phyloP scores from a whole-genome alignment of 1,140 invertebrate species.

The Drosophila sturtevanti region DNA sequence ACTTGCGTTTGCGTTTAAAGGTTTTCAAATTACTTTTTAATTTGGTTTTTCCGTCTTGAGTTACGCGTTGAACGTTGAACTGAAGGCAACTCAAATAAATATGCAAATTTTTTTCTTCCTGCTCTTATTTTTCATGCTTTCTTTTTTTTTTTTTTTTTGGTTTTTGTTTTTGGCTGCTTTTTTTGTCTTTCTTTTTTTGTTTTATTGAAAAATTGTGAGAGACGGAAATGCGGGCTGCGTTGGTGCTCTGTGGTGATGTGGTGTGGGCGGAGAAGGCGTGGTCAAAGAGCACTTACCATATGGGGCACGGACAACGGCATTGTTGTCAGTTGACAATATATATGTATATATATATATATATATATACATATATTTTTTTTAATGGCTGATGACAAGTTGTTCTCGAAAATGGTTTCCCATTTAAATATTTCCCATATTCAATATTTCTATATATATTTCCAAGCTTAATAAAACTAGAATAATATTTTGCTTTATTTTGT shows the following conservation, averaged over 20 bases:
- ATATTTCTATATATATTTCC: too few species aligned
- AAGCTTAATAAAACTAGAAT: too few species aligned
- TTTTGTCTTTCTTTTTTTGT: not conserved
- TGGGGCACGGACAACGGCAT: not conserved
- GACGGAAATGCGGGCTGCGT: not conserved
- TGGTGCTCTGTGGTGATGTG: not conserved
- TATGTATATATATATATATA: not conserved
- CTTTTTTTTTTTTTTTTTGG: slow-evolving; percentile 42
- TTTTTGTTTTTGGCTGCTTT: slow-evolving; percentile 24
- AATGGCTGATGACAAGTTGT: not conserved
- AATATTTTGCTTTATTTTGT: too few species aligned
- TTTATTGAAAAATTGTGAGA: slow-evolving; percentile 11
- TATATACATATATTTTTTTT: not conserved
- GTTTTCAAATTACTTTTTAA: slow-evolving; percentile 81
- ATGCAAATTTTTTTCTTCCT: slow-evolving; percentile 63
- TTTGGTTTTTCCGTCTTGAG: slow-evolving; percentile 78
- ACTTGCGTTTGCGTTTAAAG: slow-evolving; percentile 78
- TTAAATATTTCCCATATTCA: too few species aligned
- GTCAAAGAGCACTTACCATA: slow-evolving; percentile 1
- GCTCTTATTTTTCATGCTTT: slow-evolving; percentile 32
- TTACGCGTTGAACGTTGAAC: slow-evolving; percentile 60
- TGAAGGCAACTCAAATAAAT: slow-evolving; percentile 70
- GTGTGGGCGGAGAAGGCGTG: not conserved
- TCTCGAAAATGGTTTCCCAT: not conserved
- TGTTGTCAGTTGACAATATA: not conserved